Evolutionary conservation across 2,797 vertebrate genomes (phyloP).

Genomic region (Crax fasciolata): DNA sequence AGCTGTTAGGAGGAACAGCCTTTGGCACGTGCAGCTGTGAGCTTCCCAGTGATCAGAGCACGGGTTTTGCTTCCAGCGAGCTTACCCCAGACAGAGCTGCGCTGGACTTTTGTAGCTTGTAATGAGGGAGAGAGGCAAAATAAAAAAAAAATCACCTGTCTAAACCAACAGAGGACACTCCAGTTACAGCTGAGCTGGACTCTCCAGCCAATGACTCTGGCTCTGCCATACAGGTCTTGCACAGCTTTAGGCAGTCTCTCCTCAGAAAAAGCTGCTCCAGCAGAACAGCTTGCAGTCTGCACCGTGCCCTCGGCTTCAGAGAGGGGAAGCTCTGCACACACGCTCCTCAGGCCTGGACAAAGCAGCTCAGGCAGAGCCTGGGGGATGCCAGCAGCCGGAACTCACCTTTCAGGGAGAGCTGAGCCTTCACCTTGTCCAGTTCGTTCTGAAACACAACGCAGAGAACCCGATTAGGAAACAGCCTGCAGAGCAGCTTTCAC

Average conservation of each 20-base stretch:
- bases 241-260: rapidly evolving
- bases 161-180: background rate
- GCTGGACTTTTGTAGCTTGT: background rate
- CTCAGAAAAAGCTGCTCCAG: background rate
- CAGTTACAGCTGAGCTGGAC: background rate
- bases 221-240: background rate
- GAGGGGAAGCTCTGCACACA: background rate
- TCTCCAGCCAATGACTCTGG: background rate
- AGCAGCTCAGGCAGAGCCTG: background rate
- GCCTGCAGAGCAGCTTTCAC: background rate
- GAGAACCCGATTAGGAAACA: background rate
- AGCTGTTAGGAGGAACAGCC: background rate
- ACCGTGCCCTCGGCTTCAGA: rapidly evolving
- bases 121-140: background rate
- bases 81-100: background rate
- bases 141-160: background rate
- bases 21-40: constrained; percentile 6
- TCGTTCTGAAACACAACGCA: constrained; percentile 90
- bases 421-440: constrained; percentile 87
- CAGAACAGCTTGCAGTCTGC: background rate
- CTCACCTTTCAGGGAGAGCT: constrained; percentile 91
- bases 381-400: background rate
- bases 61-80: background rate
- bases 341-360: background rate
- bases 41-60: background rate